Percentiles rank a stretch among this genome's conserved stretches.
phyloP scores from a whole-genome alignment of 2,888 invertebrate genomes.

The Tiphia femorata region DNA sequence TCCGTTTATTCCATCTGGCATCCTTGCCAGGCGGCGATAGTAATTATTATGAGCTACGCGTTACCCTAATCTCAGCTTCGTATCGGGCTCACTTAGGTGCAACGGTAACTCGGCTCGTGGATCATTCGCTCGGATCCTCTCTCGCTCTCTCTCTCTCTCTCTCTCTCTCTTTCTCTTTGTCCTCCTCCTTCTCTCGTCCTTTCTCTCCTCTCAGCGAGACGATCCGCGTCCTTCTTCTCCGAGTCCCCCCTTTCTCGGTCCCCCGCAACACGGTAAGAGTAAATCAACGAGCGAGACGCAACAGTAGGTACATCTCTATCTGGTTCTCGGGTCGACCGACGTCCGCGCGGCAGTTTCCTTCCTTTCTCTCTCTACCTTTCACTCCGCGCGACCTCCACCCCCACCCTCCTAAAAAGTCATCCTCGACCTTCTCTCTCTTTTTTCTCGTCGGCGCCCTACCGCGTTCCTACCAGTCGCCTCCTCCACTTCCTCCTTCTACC shows the following conservation, averaged over 20 bases:
- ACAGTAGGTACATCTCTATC: neutral
- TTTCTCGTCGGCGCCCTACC: too few relatives aligned
- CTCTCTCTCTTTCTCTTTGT: neutral
- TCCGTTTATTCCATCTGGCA: constrained; percentile 29
- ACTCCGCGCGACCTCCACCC: constrained; percentile 12
- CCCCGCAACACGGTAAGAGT: neutral
- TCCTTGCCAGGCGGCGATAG: constrained; percentile 19
- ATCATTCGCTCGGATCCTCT: too few relatives aligned
- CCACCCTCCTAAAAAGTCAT: constrained; percentile 2
- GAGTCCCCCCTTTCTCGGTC: neutral
- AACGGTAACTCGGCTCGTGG: constrained; percentile 54
- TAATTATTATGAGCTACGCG: constrained; percentile 52
- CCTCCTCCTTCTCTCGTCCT: neutral
- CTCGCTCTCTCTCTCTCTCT: neutral
- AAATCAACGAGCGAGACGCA: neutral
- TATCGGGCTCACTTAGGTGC: constrained; percentile 53
- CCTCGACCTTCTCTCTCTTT: too few relatives aligned
- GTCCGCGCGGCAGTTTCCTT: neutral
- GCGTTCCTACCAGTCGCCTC: too few relatives aligned
- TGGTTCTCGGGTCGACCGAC: too few relatives aligned
- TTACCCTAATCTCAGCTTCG: constrained; percentile 50
- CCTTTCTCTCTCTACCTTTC: neutral
- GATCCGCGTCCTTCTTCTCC: constrained; percentile 1
- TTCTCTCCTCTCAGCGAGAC: neutral
- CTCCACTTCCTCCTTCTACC: too few relatives aligned